Conservation (phyloP, 2,888 invertebrate genomes). For the Amaurobius ferox region DNA sequence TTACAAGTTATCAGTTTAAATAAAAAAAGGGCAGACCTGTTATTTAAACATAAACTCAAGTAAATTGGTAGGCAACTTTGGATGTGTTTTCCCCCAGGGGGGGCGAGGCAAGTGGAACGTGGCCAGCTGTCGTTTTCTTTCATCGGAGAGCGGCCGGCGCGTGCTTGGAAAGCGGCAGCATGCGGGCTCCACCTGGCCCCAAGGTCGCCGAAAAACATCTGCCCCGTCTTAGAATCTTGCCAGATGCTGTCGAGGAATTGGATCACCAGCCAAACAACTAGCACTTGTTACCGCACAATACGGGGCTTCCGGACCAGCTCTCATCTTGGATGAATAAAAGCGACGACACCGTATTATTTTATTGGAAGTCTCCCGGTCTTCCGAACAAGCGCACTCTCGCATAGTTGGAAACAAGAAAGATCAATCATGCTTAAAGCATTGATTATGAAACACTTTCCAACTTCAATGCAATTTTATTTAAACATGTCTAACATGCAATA, state of each 20-base stretch:
- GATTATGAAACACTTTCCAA: too few species aligned
- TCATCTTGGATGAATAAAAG: neutral
- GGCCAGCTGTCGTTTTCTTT: constrained; percentile 5
- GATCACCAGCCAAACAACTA: constrained; percentile 9
- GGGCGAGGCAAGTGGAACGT: constrained; percentile 4
- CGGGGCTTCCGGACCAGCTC: constrained; percentile 1
- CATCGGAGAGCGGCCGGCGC: neutral
- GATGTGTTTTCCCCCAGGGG: neutral
- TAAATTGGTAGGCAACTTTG: neutral
- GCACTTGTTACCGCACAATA: neutral
- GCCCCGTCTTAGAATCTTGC: neutral
- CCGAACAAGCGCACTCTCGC: too few species aligned
- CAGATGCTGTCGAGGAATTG: constrained; percentile 11
- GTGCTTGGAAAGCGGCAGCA: constrained; percentile 5
- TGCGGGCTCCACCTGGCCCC: constrained; percentile 14
- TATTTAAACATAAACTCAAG: too few species aligned
- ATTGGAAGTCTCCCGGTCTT: too few species aligned
- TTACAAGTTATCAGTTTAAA: too few species aligned
- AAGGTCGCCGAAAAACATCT: constrained; percentile 8
- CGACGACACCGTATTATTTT: neutral
- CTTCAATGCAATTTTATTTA: too few species aligned
- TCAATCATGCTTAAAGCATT: too few species aligned
- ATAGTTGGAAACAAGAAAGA: too few species aligned
- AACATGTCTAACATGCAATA: too few species aligned
- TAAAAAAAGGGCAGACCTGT: too few species aligned